Evolutionary conservation across 2,113 vertebrate species (phyloP).

Genomic region (Merops nubicus): DNA sequence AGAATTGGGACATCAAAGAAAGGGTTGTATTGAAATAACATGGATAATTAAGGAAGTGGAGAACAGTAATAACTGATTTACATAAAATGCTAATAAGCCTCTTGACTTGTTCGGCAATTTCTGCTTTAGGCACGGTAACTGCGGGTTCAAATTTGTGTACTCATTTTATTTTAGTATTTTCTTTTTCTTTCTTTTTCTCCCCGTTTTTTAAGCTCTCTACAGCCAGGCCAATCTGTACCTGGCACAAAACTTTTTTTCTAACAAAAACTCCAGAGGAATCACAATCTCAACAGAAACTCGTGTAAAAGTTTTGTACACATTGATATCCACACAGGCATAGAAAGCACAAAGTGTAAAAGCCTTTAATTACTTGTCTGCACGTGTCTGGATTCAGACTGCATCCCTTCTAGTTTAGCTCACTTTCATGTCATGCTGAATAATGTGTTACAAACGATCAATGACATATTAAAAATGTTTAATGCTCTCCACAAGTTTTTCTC

Average conservation of each 20-base stretch:
- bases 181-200: not conserved
- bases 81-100: conserved; percentile 99
- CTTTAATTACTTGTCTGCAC: conserved; percentile 21
- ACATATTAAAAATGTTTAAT: not conserved
- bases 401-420: not conserved
- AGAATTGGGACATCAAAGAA: conserved; percentile 98
- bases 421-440: not conserved
- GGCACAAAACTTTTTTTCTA: not conserved
- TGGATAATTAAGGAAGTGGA: conserved; percentile 99
- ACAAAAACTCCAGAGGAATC: not conserved
- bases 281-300: not conserved
- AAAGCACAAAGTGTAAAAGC: not conserved
- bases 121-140: conserved; percentile 80
- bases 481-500: not conserved
- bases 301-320: not conserved
- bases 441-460: not conserved
- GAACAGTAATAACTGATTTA: conserved; percentile 97
- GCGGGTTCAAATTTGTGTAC: conserved; percentile 80
- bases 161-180: conserved; percentile 77
- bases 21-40: conserved; percentile 97
- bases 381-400: not conserved
- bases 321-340: not conserved
- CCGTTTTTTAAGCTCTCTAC: not conserved
- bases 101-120: conserved; percentile 88
- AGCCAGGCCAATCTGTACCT: not conserved